phyloP scores from a whole-genome alignment of 2,797 vertebrate genomes.

The Xenops minutus region DNA sequence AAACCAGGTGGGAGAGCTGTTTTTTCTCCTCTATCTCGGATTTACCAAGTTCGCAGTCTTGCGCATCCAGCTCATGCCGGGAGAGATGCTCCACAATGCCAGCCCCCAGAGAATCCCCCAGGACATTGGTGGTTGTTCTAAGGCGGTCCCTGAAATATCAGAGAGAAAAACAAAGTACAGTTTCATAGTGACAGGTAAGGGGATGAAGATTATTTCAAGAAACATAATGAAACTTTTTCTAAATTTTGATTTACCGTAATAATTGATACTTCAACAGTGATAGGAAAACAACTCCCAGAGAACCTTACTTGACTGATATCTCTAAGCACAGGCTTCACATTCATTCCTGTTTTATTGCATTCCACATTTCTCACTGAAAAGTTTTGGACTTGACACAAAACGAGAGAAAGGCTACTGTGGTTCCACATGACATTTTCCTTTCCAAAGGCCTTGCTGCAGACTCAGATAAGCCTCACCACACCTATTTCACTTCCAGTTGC shows the following conservation, averaged over 20 bases:
- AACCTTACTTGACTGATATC: not conserved
- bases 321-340: not conserved
- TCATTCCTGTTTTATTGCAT: not conserved
- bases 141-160: constrained; percentile 85
- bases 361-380: not conserved
- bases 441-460: not conserved
- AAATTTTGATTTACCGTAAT: not conserved
- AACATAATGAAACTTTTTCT: not conserved
- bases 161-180: not conserved
- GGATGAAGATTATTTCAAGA: not conserved
- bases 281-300: not conserved
- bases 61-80: constrained; percentile 83
- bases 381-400: not conserved
- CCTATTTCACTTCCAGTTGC: not conserved
- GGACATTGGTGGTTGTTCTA: constrained; percentile 92
- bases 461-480: not conserved
- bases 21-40: constrained; percentile 85
- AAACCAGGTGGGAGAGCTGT: constrained; percentile 86
- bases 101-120: constrained; percentile 92
- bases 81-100: constrained; percentile 93
- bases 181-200: not conserved
- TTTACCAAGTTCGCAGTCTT: constrained; percentile 84
- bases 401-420: not conserved
- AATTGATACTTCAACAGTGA: not conserved
- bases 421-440: not conserved